Evolutionary conservation across 2,113 vertebrate genomes (phyloP), one percentile per base, ranked within the genome.

Genomic region (Microtus montanus): DNA sequence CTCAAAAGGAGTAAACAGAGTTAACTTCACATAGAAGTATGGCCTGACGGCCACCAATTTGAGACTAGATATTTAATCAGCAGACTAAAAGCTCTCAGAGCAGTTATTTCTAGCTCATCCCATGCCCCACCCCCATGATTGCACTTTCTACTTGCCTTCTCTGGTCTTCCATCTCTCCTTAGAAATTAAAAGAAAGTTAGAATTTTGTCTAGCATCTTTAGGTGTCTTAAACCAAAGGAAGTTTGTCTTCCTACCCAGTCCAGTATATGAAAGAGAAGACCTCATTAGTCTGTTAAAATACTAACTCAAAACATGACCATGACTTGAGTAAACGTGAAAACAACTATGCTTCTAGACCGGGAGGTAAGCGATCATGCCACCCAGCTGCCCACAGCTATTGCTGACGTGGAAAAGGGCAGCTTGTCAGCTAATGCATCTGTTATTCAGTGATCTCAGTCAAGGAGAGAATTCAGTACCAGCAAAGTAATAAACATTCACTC

Each of bases 401-500:
- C 28, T 28, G 68, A 44, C 54, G 41, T 11, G 24, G 35, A 9
- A 26, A 41, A 77, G 82, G 38, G 10, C 47, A 87, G 47, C 70
- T n/a, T 78, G 84, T 94, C 75, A 58, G 19, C 9, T 49, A 38
- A 26, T 30, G 30, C 19, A 13, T 38, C 95, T 86, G 47, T 82
- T 78, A 77, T 41, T 90, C 82, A 68, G 87, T 71, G 54, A 92
- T 89, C 73, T 94, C n/a, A 78, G 75, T 91, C 66, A 41, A 49
- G 89, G 86, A 74, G 73, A 95, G 61, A 93, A 86, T 93, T 94
- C 54, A 70, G 2, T 95, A 54, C 66, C 54, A 63, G 44, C 87
- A 73, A 77, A 90, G 83, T 89, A 87, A 95, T 92, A 94, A 95
- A 90, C 70, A 83, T 73, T 92, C 95, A 90, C 54, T 88, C 80